Conservation (phyloP, 2,113 vertebrate genomes). For the Sorex araneus region DNA sequence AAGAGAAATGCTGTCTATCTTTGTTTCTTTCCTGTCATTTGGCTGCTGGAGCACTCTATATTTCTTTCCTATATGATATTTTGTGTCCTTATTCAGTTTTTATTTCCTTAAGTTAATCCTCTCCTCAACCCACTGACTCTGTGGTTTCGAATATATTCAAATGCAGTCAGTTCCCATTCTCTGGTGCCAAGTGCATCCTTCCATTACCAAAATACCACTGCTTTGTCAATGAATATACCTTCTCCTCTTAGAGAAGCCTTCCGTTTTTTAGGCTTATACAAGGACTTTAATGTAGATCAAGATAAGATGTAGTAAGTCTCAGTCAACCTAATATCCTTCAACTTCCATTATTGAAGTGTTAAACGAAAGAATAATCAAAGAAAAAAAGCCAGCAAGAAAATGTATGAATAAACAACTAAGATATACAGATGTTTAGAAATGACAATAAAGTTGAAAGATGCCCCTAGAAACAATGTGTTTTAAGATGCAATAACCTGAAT, state of each 20-base stretch:
- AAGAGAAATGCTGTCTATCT: conserved; percentile 26
- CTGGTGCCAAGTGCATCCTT: background rate
- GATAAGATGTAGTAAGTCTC: conserved; percentile 24
- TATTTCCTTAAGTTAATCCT: conserved; percentile 53
- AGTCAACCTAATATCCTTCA: conserved; percentile 39
- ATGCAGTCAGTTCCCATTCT: background rate
- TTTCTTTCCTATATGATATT: conserved; percentile 49
- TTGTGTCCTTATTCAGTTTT: conserved; percentile 17
- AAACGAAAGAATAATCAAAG: conserved; percentile 57
- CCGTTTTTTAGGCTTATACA: conserved; percentile 13
- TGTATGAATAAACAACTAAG: conserved; percentile 29
- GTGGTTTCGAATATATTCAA: conserved; percentile 47
- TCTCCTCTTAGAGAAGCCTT: background rate
- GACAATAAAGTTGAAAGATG: conserved; percentile 77
- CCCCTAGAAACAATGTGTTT: conserved; percentile 56
- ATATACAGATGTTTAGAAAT: conserved; percentile 65
- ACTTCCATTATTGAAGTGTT: conserved; percentile 51
- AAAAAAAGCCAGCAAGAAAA: conserved; percentile 59
- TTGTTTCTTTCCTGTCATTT: background rate
- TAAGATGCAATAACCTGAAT: conserved; percentile 80
- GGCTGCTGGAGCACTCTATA: background rate
- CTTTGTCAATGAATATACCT: conserved; percentile 9
- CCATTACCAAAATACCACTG: conserved; percentile 40
- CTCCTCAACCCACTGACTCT: background rate
- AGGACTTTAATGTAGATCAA: conserved; percentile 56